Evolutionary conservation across 2,797 vertebrate genomes (phyloP), one percentile per base, ranked within the genome.

Genomic region (Alfaro cultratus): DNA sequence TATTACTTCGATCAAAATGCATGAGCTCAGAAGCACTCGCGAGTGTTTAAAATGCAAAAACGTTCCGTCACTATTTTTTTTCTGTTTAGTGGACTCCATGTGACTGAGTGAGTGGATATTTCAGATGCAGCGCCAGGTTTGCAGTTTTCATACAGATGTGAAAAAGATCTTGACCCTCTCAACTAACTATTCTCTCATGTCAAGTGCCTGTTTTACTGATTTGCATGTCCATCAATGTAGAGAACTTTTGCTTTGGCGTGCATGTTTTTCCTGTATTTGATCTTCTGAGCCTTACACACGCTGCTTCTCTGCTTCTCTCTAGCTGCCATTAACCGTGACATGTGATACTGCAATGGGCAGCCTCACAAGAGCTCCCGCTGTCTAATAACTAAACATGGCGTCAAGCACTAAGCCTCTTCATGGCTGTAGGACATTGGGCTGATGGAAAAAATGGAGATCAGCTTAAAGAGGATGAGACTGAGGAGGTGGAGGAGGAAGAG

Each of bases 351-450:
- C 64, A 9, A 18, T 6, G 46, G 79, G 76, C 79, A 41, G 21
- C 43, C 85, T 85, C 81, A 6, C 71, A 45, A 55, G 80, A 76
- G 77, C 84, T 86, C 87, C 78, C 0, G 80, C 85, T 83, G 83
- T 21, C 84, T 85, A 82, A 90, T 87, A 87, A 90, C 87, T 87
- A 86, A 91, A 91, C 86, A 89, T 87, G 88, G 89, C 89, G 85
- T 88, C 82, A n/a, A 74, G 21, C 73, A 0, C 80, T 88, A 90
- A 92, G 91, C 88, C 86, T 77, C 84, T 78, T 62, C 36, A 0
- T 26, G 91, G 76, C 90, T 93, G 85, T 77, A 82, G 86, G 91
- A 88, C 85, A 70, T 92, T 90, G 91, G 34, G 80, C 75, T 21
- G 78, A 89, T 53, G 78, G 89, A 86, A 90, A 86, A 81, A 86